Evolutionary conservation across 2,113 vertebrate species (phyloP).

Genomic region (Caranx melampygus): DNA sequence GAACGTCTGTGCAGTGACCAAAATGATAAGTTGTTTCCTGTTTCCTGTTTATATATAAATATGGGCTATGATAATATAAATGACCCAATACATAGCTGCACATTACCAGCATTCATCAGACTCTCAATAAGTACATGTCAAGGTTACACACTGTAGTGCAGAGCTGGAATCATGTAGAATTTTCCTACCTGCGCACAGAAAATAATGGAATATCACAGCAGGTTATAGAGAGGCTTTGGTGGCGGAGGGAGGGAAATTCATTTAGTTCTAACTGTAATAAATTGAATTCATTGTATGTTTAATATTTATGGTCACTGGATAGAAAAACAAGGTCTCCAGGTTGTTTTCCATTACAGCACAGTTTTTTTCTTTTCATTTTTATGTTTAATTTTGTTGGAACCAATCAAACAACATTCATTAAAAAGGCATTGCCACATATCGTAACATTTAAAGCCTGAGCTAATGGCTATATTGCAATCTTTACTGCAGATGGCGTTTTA

Average conservation of each 20-base stretch:
- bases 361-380: constrained; percentile 24
- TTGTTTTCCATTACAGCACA: constrained; percentile 42
- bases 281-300: constrained; percentile 72
- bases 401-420: constrained; percentile 2
- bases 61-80: constrained; percentile 68
- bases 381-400: constrained; percentile 40
- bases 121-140: constrained; percentile 70
- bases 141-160: constrained; percentile 65
- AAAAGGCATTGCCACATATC: constrained; percentile 13
- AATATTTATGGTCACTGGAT: constrained; percentile 57
- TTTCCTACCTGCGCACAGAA: constrained; percentile 55
- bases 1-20: constrained; percentile 52
- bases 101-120: constrained; percentile 75
- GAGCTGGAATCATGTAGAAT: constrained; percentile 51
- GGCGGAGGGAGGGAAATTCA: constrained; percentile 47
- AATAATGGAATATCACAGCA: constrained; percentile 72
- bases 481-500: constrained; percentile 24
- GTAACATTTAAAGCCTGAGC: constrained; percentile 26
- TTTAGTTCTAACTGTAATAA: constrained; percentile 64
- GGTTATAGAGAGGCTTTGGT: constrained; percentile 53
- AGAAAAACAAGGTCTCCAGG: constrained; percentile 47
- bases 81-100: constrained; percentile 56
- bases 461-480: constrained; percentile 9
- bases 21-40: constrained; percentile 70
- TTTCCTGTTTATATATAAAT: constrained; percentile 65